Percentiles rank a stretch among this genome's conserved stretches.
These are phyloP conservation scores for Cataglyphis cursor DNA, from an alignment of 2,888 invertebrate genomes.

Conservation along the genomic window DNA sequence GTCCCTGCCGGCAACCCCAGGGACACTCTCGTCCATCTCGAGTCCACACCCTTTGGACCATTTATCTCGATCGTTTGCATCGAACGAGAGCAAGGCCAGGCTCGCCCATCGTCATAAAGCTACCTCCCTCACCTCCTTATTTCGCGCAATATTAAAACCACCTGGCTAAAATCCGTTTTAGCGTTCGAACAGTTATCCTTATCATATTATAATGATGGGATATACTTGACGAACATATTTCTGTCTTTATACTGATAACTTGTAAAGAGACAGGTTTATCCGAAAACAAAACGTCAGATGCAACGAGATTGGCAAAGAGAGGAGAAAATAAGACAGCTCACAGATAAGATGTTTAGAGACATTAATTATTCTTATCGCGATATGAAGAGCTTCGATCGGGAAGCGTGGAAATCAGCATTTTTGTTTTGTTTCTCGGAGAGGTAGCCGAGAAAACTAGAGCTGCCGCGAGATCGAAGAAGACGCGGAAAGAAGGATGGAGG, in stretches of 20 bases:
- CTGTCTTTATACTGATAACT: background rate
- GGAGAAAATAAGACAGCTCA: background rate
- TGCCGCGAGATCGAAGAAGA: slow-evolving; percentile 57
- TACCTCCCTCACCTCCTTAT: slow-evolving; percentile 36
- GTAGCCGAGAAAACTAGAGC: slow-evolving; percentile 68
- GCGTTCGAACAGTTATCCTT: background rate
- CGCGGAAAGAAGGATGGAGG: slow-evolving; percentile 65
- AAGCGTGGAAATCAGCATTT: slow-evolving; percentile 71
- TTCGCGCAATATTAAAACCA: slow-evolving; percentile 49
- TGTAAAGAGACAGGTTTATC: background rate
- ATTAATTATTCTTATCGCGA: background rate
- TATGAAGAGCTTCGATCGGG: slow-evolving; percentile 1
- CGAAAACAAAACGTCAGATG: background rate
- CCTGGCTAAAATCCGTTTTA: background rate
- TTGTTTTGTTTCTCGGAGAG: slow-evolving; percentile 20
- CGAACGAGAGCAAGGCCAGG: slow-evolving; percentile 65
- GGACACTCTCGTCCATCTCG: slow-evolving; percentile 69
- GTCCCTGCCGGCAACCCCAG: slow-evolving; percentile 69
- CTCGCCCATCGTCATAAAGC: slow-evolving; percentile 51
- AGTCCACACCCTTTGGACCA: slow-evolving; percentile 78
- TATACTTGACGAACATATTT: slow-evolving; percentile 19
- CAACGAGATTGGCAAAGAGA: background rate
- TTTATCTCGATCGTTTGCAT: slow-evolving; percentile 86
- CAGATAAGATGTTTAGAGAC: background rate
- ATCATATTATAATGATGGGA: background rate